These are phyloP conservation scores for Pristionchus exspectatus DNA, from an alignment of 2,888 invertebrate species.

Conservation along the genomic window DNA sequence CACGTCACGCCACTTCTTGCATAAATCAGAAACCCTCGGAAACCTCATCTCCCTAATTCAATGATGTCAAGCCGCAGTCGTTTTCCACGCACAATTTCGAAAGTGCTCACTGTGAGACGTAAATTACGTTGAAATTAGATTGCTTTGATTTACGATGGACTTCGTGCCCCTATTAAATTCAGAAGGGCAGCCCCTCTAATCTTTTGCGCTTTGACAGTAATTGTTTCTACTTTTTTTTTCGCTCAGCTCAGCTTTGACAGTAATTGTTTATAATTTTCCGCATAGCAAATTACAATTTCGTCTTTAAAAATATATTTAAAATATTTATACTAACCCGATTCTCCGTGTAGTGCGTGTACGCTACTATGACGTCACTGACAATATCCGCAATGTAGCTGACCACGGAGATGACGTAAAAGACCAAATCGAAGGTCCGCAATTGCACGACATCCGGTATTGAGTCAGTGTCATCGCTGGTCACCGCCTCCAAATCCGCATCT, in stretches of 20 bases:
- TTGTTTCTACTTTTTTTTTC: not conserved
- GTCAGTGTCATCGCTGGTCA: conserved; percentile 60
- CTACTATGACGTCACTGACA: conserved; percentile 63
- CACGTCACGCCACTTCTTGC: not conserved
- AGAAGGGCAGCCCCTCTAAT: not conserved
- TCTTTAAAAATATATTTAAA: not conserved
- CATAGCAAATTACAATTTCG: no score
- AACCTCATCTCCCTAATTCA: conserved; percentile 16
- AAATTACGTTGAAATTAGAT: not conserved
- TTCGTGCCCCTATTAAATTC: not conserved
- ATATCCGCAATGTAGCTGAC: conserved; percentile 69
- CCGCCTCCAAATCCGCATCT: not conserved
- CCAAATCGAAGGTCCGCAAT: conserved; percentile 67
- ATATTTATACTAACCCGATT: conserved; percentile 60
- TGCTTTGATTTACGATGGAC: not conserved
- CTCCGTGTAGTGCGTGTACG: conserved; percentile 61
- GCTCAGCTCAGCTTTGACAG: not conserved
- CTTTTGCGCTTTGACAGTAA: not conserved
- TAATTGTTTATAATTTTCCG: not conserved
- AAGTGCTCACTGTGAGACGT: not conserved
- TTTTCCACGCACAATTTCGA: not conserved
- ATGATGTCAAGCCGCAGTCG: not conserved
- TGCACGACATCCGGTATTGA: conserved; percentile 64
- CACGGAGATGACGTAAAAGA: conserved; percentile 70
- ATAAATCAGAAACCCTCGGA: conserved; percentile 5